Evolutionary conservation across 2,113 vertebrate species (phyloP), one percentile per base, ranked within the genome.

Genomic region (Semicossyphus pulcher): DNA sequence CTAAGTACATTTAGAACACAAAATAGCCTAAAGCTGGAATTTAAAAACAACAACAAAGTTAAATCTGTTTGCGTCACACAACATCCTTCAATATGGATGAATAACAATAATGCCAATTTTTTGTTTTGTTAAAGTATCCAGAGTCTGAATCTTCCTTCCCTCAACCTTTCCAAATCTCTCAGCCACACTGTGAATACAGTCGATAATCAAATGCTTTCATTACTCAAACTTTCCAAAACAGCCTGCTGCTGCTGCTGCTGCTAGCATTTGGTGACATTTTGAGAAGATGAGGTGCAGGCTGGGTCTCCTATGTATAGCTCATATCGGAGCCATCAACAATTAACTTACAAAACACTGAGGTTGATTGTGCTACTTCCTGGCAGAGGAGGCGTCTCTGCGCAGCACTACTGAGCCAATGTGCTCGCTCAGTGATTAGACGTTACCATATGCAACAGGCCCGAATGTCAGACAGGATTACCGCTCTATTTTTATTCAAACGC

Each of bases 291-390:
- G 52, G 75, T 61, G 59, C 34, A 54, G 66, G 61, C 78, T 81
- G 73, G 12, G 60, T 73, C 78, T 84, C 51, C 68, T 68, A 65
- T 70, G 75, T 52, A 76, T 36, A 56, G 34, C 48, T 76, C 88
- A 78, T 85, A 90, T 90, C 89, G 71, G 66, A 62, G 64, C 39
- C 82, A 93, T 90, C 90, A 91, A 87, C 85, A 88, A 90, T 92
- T 89, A 86, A 85, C 80, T 89, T 66, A 71, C 53, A 84, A 81
- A 85, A 88, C 72, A 73, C 60, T 57, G 57, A 76, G 76, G 77
- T 72, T 85, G 81, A 88, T 86, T 87, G 83, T 83, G 63, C 78
- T 77, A 77, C 68, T 75, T 89, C 65, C 80, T 91, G 83, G 42
- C 74, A 81, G 56, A 57, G 23, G 58, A 66, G 72, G 73, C 37